These are phyloP conservation scores for Helogale parvula DNA, from an alignment of 2,113 vertebrate genomes.

Conservation along the genomic window DNA sequence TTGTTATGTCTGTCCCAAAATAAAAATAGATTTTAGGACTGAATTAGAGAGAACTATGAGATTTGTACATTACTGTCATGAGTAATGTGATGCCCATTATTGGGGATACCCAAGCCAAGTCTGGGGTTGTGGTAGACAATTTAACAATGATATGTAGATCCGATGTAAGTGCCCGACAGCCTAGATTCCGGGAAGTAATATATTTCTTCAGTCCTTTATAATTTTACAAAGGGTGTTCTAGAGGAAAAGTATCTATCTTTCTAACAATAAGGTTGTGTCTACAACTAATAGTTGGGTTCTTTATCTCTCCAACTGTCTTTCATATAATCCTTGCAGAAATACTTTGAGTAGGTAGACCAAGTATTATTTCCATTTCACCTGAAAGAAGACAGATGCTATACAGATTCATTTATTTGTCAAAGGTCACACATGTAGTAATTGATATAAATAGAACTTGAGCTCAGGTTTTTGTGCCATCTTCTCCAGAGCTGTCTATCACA, in stretches of 20 bases:
- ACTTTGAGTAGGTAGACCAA: not conserved
- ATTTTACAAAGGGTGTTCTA: not conserved
- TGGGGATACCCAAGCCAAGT: not conserved
- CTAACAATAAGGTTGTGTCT: not conserved
- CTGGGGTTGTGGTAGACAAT: not conserved
- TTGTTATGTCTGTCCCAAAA: not conserved
- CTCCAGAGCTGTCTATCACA: not conserved
- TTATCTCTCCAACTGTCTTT: not conserved
- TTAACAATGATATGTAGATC: not conserved
- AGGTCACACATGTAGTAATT: not conserved
- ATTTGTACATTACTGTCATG: not conserved
- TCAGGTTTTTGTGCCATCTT: not conserved
- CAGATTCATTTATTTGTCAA: not conserved
- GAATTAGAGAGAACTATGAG: not conserved
- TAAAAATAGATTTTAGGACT: conserved; percentile 25
- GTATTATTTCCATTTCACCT: not conserved
- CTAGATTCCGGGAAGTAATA: not conserved
- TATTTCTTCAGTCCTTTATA: not conserved
- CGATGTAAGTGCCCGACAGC: not conserved
- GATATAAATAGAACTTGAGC: not conserved
- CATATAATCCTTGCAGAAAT: not conserved
- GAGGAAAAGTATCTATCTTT: conserved; percentile 19
- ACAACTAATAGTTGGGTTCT: not conserved
- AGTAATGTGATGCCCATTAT: not conserved
- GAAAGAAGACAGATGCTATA: not conserved